Conservation (phyloP, 2,113 vertebrate genomes). For the Kryptolebias marmoratus region DNA sequence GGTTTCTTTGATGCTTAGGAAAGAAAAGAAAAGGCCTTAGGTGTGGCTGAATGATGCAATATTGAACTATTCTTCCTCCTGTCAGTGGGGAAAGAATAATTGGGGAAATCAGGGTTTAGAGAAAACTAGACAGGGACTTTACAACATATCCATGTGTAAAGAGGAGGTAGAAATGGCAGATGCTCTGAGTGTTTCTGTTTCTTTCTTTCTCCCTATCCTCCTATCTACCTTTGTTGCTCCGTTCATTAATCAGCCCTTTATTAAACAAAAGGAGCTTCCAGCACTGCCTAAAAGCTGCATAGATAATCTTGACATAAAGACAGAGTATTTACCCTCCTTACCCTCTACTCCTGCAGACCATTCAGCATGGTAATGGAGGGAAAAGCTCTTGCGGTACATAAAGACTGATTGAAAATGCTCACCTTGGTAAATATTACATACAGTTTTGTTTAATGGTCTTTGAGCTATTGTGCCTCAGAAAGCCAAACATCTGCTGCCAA, state of each 20-base stretch:
- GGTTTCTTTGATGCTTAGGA: constrained; percentile 57
- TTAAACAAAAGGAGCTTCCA: constrained; percentile 72
- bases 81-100: constrained; percentile 35
- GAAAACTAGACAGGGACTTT: constrained; percentile 33
- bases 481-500: constrained; percentile 51
- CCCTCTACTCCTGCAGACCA: constrained; percentile 42
- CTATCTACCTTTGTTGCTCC: constrained; percentile 39
- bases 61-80: constrained; percentile 31
- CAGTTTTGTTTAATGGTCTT: constrained; percentile 46
- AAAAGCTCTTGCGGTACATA: constrained; percentile 27
- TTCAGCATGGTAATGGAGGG: constrained; percentile 54
- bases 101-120: constrained; percentile 36
- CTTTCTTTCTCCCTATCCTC: constrained; percentile 41
- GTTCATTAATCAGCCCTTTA: constrained; percentile 77
- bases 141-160: constrained; percentile 27
- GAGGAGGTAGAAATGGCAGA: constrained; percentile 4
- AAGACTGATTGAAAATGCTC: constrained; percentile 61
- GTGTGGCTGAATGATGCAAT: constrained; percentile 58
- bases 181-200: constrained; percentile 38
- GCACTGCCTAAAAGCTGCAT: constrained; percentile 66
- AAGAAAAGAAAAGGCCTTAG: constrained; percentile 19
- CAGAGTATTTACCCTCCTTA: constrained; percentile 67
- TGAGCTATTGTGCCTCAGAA: constrained; percentile 48
- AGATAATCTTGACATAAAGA: constrained; percentile 74
- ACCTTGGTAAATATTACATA: constrained; percentile 58